These are phyloP conservation scores for Azorinus chamasolen DNA, from an alignment of 2,888 invertebrate genomes.

Conservation along the genomic window DNA sequence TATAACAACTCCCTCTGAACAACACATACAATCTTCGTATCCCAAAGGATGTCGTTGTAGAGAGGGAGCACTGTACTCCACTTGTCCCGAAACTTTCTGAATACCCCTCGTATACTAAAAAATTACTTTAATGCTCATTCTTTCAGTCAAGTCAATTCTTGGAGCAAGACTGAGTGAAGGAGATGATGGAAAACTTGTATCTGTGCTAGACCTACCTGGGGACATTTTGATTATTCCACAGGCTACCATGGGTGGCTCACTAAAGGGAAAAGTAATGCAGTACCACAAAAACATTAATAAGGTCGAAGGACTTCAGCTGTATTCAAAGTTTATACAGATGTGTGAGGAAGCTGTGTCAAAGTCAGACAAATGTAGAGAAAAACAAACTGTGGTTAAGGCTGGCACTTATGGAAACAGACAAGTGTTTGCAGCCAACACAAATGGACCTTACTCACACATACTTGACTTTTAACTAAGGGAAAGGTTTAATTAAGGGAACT, in stretches of 20 bases:
- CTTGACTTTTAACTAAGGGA: slow-evolving; percentile 81
- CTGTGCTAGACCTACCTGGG: slow-evolving; percentile 85
- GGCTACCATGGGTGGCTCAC: slow-evolving; percentile 86
- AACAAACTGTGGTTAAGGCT: slow-evolving; percentile 71
- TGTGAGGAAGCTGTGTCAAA: slow-evolving; percentile 66
- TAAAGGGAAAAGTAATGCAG: slow-evolving; percentile 86
- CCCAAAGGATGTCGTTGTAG: too few relatives aligned
- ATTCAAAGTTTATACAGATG: slow-evolving; percentile 76
- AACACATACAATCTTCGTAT: too few relatives aligned
- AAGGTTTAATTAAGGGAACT: too few relatives aligned
- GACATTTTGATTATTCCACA: slow-evolving; percentile 87
- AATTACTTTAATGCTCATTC: too few relatives aligned
- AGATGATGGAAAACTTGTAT: slow-evolving; percentile 79
- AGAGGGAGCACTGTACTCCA: too few relatives aligned
- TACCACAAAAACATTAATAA: slow-evolving; percentile 87
- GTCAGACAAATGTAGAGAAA: slow-evolving; percentile 66
- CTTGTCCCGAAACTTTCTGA: too few relatives aligned
- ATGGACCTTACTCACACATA: slow-evolving; percentile 86
- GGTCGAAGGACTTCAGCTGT: slow-evolving; percentile 83
- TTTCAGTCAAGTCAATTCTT: slow-evolving; percentile 81
- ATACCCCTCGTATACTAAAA: too few relatives aligned
- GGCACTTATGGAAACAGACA: slow-evolving; percentile 87
- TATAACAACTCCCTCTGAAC: too few relatives aligned
- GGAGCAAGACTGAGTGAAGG: slow-evolving; percentile 80
- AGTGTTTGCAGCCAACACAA: slow-evolving; percentile 85